These are phyloP conservation scores for Homalodisca vitripennis DNA, from an alignment of 1,140 invertebrate species.

Conservation along the genomic window DNA sequence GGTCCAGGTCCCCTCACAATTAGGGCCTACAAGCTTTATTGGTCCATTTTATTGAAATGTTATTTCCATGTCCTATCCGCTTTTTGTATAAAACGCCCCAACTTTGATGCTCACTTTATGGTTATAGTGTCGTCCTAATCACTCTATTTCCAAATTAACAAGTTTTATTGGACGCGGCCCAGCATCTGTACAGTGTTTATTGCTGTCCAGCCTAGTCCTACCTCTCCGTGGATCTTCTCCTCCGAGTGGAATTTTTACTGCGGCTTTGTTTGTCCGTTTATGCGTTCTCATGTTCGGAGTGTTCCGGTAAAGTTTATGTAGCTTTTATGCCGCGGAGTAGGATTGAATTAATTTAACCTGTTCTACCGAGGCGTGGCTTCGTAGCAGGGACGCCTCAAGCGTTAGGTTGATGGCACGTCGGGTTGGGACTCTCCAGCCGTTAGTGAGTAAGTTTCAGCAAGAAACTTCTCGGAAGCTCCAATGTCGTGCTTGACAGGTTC, in stretches of 20 bases:
- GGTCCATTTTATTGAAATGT: slow-evolving; percentile 22
- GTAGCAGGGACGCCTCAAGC: too few relatives aligned
- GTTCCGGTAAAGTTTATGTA: slow-evolving; percentile 14
- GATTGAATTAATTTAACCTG: background rate
- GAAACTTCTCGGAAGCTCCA: too few relatives aligned
- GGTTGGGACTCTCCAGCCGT: too few relatives aligned
- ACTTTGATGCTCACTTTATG: slow-evolving; percentile 25
- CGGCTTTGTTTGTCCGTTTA: slow-evolving; percentile 19
- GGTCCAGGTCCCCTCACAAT: background rate
- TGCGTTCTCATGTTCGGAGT: background rate
- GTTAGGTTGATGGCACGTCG: too few relatives aligned
- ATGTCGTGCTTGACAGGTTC: too few relatives aligned
- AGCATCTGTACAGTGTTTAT: slow-evolving; percentile 3
- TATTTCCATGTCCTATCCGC: slow-evolving; percentile 25
- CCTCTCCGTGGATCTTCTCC: background rate
- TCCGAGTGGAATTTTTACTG: slow-evolving; percentile 12
- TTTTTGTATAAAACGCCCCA: slow-evolving; percentile 21
- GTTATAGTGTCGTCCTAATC: slow-evolving; percentile 24
- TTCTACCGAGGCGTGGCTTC: background rate
- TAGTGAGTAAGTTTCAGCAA: too few relatives aligned
- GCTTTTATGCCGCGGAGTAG: slow-evolving; percentile 12
- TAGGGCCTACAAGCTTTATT: slow-evolving; percentile 23
- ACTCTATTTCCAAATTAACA: slow-evolving; percentile 26
- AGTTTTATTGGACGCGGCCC: slow-evolving; percentile 10
- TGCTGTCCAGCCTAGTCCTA: background rate